Evolutionary conservation across 2,797 vertebrate species (phyloP).

Genomic region (Psittacula derbiana): DNA sequence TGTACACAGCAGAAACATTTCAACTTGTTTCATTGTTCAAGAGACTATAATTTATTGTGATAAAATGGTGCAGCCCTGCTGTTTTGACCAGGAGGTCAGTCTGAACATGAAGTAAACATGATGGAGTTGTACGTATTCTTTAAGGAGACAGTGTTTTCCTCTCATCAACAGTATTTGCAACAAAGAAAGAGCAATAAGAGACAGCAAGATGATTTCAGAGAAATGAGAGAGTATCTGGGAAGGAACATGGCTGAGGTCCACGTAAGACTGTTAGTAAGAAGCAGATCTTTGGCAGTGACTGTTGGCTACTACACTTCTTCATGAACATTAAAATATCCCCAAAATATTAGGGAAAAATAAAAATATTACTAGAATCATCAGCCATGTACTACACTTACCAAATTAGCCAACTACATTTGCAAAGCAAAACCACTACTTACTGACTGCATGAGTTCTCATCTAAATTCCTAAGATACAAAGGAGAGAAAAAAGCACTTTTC

Average conservation of each 20-base stretch:
- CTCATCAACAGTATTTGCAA: neutral
- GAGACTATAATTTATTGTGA: constrained; percentile 4
- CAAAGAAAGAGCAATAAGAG: neutral
- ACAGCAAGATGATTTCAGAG: neutral
- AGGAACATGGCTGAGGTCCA: neutral
- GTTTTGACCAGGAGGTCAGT: constrained; percentile 12
- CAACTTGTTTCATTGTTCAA: constrained; percentile 3
- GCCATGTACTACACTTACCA: neutral
- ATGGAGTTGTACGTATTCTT: neutral
- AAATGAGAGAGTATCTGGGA: neutral
- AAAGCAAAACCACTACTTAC: neutral
- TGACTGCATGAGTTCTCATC: neutral
- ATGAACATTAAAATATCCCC: neutral
- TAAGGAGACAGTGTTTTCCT: neutral
- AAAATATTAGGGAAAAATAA: neutral
- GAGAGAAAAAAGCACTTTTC: neutral
- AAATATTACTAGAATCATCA: neutral
- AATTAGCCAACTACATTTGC: neutral
- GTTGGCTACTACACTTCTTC: neutral
- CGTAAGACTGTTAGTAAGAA: neutral
- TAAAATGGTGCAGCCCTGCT: neutral
- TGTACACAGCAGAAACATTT: constrained; percentile 6
- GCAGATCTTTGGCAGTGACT: neutral
- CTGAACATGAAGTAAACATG: constrained; percentile 4
- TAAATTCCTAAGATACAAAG: neutral